Evolutionary conservation across 2,797 vertebrate species (phyloP).

Genomic region (Leuciscus waleckii): DNA sequence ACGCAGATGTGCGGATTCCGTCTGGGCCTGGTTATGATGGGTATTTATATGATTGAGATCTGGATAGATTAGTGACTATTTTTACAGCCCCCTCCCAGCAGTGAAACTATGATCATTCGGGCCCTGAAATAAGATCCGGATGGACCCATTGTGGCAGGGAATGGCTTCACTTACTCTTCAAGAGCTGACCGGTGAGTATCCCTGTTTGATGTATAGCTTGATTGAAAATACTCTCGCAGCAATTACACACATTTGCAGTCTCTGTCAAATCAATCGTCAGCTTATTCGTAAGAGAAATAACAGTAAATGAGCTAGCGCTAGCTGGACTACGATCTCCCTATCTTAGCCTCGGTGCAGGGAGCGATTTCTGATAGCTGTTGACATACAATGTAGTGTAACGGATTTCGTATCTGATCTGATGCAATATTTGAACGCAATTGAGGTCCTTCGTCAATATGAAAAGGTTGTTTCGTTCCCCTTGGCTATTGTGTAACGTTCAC

Average conservation of each 20-base stretch:
- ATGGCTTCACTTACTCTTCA: constrained; percentile 60
- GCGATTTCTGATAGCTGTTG: constrained; percentile 57
- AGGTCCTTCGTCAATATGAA: constrained; percentile 61
- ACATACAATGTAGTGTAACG: constrained; percentile 42
- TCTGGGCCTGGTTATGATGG: not conserved
- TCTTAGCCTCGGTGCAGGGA: constrained; percentile 65
- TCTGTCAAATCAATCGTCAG: constrained; percentile 75
- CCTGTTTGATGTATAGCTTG: constrained; percentile 58
- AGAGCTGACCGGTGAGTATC: constrained; percentile 53
- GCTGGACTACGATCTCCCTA: constrained; percentile 60
- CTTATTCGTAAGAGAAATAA: constrained; percentile 75
- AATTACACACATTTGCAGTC: constrained; percentile 78
- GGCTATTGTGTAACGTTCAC: constrained; percentile 76
- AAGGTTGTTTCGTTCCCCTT: constrained; percentile 59
- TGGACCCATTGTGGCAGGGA: constrained; percentile 57
- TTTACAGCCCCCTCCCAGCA: constrained; percentile 57
- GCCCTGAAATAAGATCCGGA: constrained; percentile 61
- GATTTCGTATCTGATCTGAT: constrained; percentile 44
- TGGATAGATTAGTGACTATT: constrained; percentile 33
- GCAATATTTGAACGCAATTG: constrained; percentile 61
- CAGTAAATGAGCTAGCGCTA: constrained; percentile 48
- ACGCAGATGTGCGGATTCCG: not conserved
- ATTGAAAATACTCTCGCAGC: constrained; percentile 70
- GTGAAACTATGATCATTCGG: constrained; percentile 59
- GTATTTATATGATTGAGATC: constrained; percentile 22